A percentile compares a stretch with the other conserved stretches of the same genome.
Conservation (phyloP, 1,140 invertebrate genomes). For the Paraescarpia echinospica region DNA sequence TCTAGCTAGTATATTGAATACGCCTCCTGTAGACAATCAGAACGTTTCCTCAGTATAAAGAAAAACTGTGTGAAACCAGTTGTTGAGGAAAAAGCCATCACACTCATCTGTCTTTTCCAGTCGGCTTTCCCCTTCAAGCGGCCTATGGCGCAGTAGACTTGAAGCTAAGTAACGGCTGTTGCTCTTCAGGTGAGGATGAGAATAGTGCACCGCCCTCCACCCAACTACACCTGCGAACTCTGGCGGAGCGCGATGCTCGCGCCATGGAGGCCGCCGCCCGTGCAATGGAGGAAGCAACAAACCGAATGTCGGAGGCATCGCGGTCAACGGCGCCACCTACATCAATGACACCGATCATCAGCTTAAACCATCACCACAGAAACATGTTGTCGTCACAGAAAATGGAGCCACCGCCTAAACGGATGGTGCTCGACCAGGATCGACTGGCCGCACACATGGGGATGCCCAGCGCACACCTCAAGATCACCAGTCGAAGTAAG, state of each 20-base stretch:
- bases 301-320: constrained; percentile 53
- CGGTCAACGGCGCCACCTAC: constrained; percentile 22
- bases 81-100: not conserved
- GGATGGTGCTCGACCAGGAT: constrained; percentile 49
- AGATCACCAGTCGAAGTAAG: constrained; percentile 83
- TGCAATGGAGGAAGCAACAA: constrained; percentile 55
- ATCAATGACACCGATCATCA: not conserved
- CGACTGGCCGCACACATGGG: constrained; percentile 53
- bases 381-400: not conserved
- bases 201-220: constrained; percentile 23
- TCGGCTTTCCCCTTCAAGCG: not conserved
- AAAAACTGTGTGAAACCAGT: not conserved
- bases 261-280: constrained; percentile 57
- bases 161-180: not conserved
- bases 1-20: too few relatives aligned
- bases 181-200: constrained; percentile 12
- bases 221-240: constrained; percentile 21
- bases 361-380: not conserved
- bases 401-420: constrained; percentile 38
- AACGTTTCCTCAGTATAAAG: too few relatives aligned
- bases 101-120: not conserved
- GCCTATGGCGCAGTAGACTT: not conserved
- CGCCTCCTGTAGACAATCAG: too few relatives aligned
- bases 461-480: constrained; percentile 77
- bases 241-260: constrained; percentile 55